phyloP scores from a whole-genome alignment of 2,113 vertebrate genomes.

The Arenaria interpres region DNA sequence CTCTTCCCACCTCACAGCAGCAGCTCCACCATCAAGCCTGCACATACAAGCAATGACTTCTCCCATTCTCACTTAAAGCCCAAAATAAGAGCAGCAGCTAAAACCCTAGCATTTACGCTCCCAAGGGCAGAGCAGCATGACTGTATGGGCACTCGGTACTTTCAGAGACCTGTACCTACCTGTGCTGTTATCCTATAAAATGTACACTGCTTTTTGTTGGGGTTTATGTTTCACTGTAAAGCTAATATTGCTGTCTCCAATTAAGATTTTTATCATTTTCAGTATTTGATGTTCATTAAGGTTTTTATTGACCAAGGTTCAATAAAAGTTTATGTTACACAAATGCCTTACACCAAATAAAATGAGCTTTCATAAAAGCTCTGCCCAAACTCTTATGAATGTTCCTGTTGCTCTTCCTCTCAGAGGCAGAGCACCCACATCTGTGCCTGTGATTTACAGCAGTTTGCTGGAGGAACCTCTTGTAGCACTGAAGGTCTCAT shows the following conservation, averaged over 20 bases:
- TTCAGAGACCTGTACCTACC: not conserved
- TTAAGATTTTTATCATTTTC: constrained; percentile 24
- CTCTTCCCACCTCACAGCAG: not conserved
- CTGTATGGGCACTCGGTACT: not conserved
- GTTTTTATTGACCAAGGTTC: not conserved
- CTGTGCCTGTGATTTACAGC: not conserved
- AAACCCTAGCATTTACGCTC: not conserved
- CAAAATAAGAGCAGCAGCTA: not conserved
- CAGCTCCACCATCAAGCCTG: not conserved
- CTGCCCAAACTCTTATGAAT: not conserved
- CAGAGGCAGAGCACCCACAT: not conserved
- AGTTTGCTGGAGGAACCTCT: not conserved
- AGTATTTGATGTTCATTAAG: not conserved
- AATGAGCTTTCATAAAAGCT: not conserved
- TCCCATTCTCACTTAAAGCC: not conserved
- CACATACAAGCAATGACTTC: not conserved
- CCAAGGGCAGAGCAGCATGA: not conserved
- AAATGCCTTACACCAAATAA: not conserved
- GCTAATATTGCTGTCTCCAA: not conserved
- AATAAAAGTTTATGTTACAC: not conserved
- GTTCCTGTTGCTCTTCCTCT: not conserved
- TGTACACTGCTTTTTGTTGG: not conserved
- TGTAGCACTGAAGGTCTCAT: accelerated
- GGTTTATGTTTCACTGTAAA: not conserved
- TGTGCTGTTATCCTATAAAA: not conserved